These are phyloP conservation scores for Alectoris magna DNA, from an alignment of 2,797 vertebrate genomes.

Conservation along the genomic window DNA sequence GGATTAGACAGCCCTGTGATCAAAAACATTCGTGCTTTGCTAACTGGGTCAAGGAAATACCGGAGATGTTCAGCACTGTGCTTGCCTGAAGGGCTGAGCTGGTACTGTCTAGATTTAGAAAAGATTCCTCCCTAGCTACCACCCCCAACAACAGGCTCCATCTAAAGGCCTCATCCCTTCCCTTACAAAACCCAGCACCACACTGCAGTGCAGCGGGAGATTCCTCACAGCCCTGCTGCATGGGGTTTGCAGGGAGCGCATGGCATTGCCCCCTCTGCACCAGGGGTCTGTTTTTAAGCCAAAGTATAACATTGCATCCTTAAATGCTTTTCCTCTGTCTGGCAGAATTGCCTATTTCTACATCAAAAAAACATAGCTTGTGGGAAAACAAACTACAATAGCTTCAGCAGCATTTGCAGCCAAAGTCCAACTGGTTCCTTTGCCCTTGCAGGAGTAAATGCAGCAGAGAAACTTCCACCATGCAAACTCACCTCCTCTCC, in stretches of 20 bases:
- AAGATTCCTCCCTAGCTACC: background rate
- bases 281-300: background rate
- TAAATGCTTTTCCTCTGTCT: background rate
- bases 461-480: too few species aligned
- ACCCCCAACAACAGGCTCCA: background rate
- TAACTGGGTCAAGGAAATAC: conserved; percentile 68
- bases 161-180: background rate
- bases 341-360: background rate
- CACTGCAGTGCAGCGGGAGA: background rate
- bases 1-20: conserved; percentile 57
- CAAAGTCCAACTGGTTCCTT: background rate
- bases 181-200: background rate
- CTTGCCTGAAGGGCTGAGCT: conserved; percentile 51
- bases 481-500: too few species aligned
- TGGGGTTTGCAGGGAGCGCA: background rate
- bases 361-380: too few species aligned
- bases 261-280: too few species aligned
- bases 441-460: background rate
- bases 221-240: background rate
- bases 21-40: conserved; percentile 26
- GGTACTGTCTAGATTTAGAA: conserved; percentile 41
- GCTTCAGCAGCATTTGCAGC: background rate
- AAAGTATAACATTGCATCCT: background rate
- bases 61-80: background rate
- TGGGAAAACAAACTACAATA: background rate